Evolutionary conservation across 2,113 vertebrate species (phyloP), one percentile per base, ranked within the genome.

Genomic region (Bambusicola thoracicus): DNA sequence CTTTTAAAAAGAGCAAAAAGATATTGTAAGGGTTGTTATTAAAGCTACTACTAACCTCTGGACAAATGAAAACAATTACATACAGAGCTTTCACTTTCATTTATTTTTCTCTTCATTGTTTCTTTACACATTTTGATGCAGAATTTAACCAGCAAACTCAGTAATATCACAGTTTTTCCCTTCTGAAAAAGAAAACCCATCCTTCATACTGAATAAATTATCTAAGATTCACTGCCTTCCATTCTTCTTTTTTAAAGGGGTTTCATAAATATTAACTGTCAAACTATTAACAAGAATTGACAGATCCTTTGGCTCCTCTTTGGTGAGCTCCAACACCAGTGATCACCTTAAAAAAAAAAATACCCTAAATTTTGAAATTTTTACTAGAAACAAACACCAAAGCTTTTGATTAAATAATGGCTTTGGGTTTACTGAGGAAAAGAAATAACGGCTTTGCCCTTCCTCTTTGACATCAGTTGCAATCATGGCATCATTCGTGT

Each of bases 401-500:
- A 38, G 9, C 14, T 46, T 80, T 84, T 67, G 49, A 48, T 62
- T 41, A 34, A 88, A 81, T 29, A 74, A 74, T n/a, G 13, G 8
- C 5, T 84, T 86, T 73, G 46, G 3, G 13, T 74, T 32, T 80
- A 8, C 3, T 0, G 3, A 69, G 49, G 30, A 86, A 81, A 51
- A 66, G n/a, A 44, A 87, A 79, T 17, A 8, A 2, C 72, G 41
- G 5, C 5, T 91, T 68, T 62, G 11, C 61, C 51, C 16, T 76
- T 75, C 46, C 8, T 76, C 46, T 83, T 40, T 70, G 51, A 80
- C 40, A 46, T 56, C 72, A 49, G 25, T 24, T 5, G 4, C 34
- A 32, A 2, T 67, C 25, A 69, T 27, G 49, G 43, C 63, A 85
- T 29, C 0, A 0, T 69, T 91, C 38, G 2, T 11, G 19, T 15